Evolutionary conservation across 2,797 vertebrate genomes (phyloP).

Genomic region (Astyanax mexicanus): DNA sequence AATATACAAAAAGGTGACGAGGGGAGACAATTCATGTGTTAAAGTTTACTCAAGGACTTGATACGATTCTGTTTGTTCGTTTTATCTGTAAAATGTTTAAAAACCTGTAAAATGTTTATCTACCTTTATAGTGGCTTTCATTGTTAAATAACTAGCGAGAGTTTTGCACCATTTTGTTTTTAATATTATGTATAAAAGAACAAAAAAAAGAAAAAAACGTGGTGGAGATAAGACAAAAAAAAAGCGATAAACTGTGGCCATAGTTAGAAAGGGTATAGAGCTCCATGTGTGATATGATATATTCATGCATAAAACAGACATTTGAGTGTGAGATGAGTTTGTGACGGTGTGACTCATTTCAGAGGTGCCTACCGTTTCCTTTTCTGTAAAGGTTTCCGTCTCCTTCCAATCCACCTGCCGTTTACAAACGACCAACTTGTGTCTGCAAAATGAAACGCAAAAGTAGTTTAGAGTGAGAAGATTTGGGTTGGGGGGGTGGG

Average conservation of each 20-base stretch:
- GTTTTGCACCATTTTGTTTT: slow-evolving; percentile 90
- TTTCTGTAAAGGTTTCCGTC: slow-evolving; percentile 18
- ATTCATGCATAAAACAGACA: slow-evolving; percentile 67
- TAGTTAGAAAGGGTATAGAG: slow-evolving; percentile 86
- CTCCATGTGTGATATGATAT: slow-evolving; percentile 74
- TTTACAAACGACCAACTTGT: slow-evolving; percentile 93
- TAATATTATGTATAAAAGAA: slow-evolving; percentile 67
- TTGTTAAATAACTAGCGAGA: slow-evolving; percentile 89
- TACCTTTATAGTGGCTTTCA: slow-evolving; percentile 96
- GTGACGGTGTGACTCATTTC: slow-evolving; percentile 74
- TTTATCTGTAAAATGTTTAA: slow-evolving; percentile 60
- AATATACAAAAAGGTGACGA: slow-evolving; percentile 75
- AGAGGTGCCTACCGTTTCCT: slow-evolving; percentile 80
- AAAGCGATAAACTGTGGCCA: slow-evolving; percentile 88
- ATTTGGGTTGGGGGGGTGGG: neutral
- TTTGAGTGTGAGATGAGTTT: slow-evolving; percentile 72
- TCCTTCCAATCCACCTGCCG: slow-evolving; percentile 79
- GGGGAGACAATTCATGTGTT: slow-evolving; percentile 93
- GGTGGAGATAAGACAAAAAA: slow-evolving; percentile 59
- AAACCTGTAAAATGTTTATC: slow-evolving; percentile 90
- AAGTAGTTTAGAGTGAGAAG: neutral
- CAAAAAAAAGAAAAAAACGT: slow-evolving; percentile 69
- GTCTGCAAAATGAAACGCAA: slow-evolving; percentile 70
- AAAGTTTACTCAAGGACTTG: slow-evolving; percentile 99
- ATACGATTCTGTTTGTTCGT: slow-evolving; percentile 85